Evolutionary conservation across 2,888 invertebrate genomes (phyloP), one percentile per base, ranked within the genome.

Genomic region (Harmothoe impar): DNA sequence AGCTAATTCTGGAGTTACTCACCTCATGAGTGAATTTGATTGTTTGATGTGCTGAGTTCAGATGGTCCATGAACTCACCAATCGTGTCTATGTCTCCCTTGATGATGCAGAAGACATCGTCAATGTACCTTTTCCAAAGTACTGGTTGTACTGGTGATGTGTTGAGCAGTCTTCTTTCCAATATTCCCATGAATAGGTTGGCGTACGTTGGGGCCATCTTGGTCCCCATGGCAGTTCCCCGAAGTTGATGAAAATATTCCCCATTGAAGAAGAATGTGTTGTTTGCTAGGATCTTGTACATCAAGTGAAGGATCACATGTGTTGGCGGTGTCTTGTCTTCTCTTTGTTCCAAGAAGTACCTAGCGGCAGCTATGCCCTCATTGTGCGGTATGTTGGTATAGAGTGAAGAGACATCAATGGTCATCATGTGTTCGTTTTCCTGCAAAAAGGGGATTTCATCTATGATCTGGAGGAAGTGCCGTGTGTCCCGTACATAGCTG

Each of bases 381-480:
- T 5, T 23, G 35, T 84, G 84, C 31, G 84, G 84, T 35, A 84
- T 84, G 35, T 84, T 84, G 31, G 84, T 84, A 31, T 84, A 84
- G 5, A 84, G 84, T 35, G 84, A 84, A 35, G 84, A 35, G 5
- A 84, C 84, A 84, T 84, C 84, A 10, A 84, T 35, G 15, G 84
- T 84, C n/a, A 35, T 15, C n/a, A 84, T 17, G 43, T 15, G 7
- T 17, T 84, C 84, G 31, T 35, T 33, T 23, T 17, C 23, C 7
- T 35, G 17, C 29, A 72, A 72, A 15, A 12, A 7, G 10, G n/a
- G n/a, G 10, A 15, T 17, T 5, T 31, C 33, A 10, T 84, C 31
- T 10, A 84, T 20, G 15, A n/a, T 15, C 15, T 84, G 31, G 12
- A 84, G 10, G 35, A 84, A 84, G 33, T 84, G 35, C 23, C 15